These are phyloP conservation scores for Dendrocincla tyrannina DNA, from an alignment of 2,797 vertebrate species.

Conservation along the genomic window DNA sequence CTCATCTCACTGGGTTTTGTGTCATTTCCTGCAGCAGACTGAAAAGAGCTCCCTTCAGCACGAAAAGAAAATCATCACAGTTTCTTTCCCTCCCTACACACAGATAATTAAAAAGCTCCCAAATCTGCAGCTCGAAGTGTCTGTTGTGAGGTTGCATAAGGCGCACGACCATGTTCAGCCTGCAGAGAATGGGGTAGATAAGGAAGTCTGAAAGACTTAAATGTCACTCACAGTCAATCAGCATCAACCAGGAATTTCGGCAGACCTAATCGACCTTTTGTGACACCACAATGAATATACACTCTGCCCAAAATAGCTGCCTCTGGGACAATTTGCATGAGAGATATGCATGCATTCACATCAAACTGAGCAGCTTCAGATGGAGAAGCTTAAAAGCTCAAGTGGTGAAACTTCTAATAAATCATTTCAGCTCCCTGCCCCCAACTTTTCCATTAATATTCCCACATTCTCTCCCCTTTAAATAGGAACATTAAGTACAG, in stretches of 20 bases:
- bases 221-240: slow-evolving; percentile 47
- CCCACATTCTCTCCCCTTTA: slow-evolving; percentile 39
- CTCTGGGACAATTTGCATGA: slow-evolving; percentile 63
- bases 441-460: slow-evolving; percentile 51
- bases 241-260: slow-evolving; percentile 34
- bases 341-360: slow-evolving; percentile 38
- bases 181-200: slow-evolving; percentile 25
- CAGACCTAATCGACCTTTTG: slow-evolving; percentile 59
- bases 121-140: not conserved
- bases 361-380: slow-evolving; percentile 54
- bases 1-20: not conserved
- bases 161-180: not conserved
- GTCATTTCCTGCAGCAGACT: not conserved
- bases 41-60: not conserved
- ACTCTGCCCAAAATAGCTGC: slow-evolving; percentile 60
- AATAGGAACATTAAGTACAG: slow-evolving; percentile 44
- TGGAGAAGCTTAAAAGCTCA: slow-evolving; percentile 62
- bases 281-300: slow-evolving; percentile 47
- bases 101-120: slow-evolving; percentile 34
- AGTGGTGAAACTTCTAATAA: slow-evolving; percentile 62
- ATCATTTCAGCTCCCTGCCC: slow-evolving; percentile 21
- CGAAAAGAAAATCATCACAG: not conserved
- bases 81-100: not conserved
- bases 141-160: slow-evolving; percentile 6
- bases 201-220: slow-evolving; percentile 51